A percentile compares a stretch with the other conserved stretches of the same genome.
phyloP scores from a whole-genome alignment of 2,888 invertebrate species.

The Spisula subtruncata region DNA sequence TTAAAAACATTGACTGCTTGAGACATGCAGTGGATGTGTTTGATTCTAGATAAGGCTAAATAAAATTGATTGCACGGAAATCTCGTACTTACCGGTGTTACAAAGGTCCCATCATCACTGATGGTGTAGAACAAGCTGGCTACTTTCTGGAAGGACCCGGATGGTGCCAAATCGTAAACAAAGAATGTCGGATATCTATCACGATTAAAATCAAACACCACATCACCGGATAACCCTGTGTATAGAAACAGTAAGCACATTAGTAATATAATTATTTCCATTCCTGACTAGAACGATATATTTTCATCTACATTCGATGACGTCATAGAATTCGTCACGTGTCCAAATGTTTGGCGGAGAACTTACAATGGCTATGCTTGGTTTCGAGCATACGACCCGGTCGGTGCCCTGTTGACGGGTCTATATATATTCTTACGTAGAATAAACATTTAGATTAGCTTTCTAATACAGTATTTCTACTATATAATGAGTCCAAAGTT shows the following conservation, averaged over 20 bases:
- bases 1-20: too few relatives aligned
- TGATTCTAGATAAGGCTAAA: too few relatives aligned
- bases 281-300: neutral
- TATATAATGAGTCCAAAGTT: too few relatives aligned
- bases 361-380: too few relatives aligned
- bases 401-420: too few relatives aligned
- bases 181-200: constrained; percentile 72
- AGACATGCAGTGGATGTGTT: too few relatives aligned
- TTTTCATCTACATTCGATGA: neutral
- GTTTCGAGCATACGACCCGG: too few relatives aligned
- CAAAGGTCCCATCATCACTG: constrained; percentile 12
- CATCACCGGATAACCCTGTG: constrained; percentile 73
- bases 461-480: too few relatives aligned
- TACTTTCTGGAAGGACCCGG: constrained; percentile 63
- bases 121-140: constrained; percentile 67
- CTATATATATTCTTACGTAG: too few relatives aligned
- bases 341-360: too few relatives aligned
- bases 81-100: constrained; percentile 25
- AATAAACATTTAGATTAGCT: too few relatives aligned
- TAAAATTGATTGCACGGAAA: too few relatives aligned
- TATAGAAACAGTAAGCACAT: neutral
- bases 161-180: constrained; percentile 70
- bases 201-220: constrained; percentile 64
- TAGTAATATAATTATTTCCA: neutral
- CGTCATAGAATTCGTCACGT: neutral